A percentile compares a stretch with the other conserved stretches of the same genome.
Evolutionary conservation across 2,113 vertebrate genomes (phyloP).

Genomic region (Notothenia rossii): DNA sequence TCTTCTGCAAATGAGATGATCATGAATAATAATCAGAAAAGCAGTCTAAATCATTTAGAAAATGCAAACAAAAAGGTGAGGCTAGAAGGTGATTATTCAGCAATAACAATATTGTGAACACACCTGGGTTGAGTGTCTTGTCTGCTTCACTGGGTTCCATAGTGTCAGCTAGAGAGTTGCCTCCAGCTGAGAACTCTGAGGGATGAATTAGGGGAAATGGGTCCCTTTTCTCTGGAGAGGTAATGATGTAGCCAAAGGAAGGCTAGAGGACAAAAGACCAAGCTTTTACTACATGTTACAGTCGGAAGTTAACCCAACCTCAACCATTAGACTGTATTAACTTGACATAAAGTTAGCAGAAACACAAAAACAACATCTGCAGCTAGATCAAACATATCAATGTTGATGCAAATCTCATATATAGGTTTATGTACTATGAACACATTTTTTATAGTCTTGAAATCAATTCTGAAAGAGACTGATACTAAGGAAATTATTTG

Average conservation of each 20-base stretch:
- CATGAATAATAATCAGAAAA: neutral
- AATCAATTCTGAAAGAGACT: neutral
- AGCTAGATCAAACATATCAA: neutral
- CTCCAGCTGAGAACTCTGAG: constrained; percentile 78
- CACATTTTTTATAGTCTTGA: neutral
- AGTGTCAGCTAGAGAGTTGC: constrained; percentile 57
- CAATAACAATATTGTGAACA: neutral
- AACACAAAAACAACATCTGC: neutral
- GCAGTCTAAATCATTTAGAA: neutral
- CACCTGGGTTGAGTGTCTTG: constrained; percentile 85
- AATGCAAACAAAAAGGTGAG: neutral
- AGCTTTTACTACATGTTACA: neutral
- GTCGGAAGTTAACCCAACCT: neutral
- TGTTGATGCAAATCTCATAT: neutral
- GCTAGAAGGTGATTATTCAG: neutral
- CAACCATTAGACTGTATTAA: neutral
- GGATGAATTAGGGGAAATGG: constrained; percentile 89
- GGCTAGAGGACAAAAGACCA: constrained; percentile 81
- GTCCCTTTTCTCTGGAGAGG: constrained; percentile 92
- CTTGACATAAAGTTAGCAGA: neutral
- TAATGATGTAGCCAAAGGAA: constrained; percentile 96
- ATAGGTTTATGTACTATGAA: neutral
- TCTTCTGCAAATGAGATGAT: constrained; percentile 76
- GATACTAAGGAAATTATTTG: no score
- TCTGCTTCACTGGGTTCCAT: constrained; percentile 74